Conservation (phyloP, 2,888 invertebrate species). For the Lepetodrilus schrolli region DNA sequence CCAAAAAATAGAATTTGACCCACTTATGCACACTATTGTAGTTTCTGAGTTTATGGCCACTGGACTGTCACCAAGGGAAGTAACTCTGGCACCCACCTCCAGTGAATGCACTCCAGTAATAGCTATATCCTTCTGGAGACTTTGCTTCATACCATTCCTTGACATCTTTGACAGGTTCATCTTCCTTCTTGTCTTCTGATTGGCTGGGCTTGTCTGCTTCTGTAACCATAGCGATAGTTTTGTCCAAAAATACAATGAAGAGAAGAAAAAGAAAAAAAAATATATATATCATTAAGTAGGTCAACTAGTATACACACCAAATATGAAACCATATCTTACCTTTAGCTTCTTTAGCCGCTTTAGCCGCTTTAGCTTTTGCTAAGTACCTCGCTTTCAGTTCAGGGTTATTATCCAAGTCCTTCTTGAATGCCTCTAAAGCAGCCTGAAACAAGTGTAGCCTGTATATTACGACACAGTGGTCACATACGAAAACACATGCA, state of each 20-base stretch:
- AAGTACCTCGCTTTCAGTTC: constrained; percentile 77
- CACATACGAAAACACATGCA: too few relatives aligned
- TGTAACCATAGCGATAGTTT: not conserved
- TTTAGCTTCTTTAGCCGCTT: too few relatives aligned
- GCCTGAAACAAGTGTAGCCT: constrained; percentile 78
- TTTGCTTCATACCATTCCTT: constrained; percentile 86
- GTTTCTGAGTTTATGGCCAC: too few relatives aligned
- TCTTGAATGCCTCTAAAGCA: constrained; percentile 89
- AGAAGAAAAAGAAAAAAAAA: too few relatives aligned
- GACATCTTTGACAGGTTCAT: not conserved
- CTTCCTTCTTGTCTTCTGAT: constrained; percentile 3
- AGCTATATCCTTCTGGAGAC: constrained; percentile 84
- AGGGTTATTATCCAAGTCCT: constrained; percentile 83
- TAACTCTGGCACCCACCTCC: constrained; percentile 81
- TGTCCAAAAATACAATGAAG: not conserved
- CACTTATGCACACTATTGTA: too few relatives aligned
- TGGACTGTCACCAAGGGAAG: too few relatives aligned
- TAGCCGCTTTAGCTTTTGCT: constrained; percentile 55
- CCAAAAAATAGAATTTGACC: too few relatives aligned
- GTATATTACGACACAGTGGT: too few relatives aligned
- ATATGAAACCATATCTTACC: too few relatives aligned
- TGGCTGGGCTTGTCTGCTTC: not conserved
- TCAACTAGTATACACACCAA: too few relatives aligned
- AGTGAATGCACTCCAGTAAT: constrained; percentile 90
- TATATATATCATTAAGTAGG: too few relatives aligned